These are phyloP conservation scores for Agonum fuliginosum DNA, from an alignment of 2,888 invertebrate species.

Conservation along the genomic window DNA sequence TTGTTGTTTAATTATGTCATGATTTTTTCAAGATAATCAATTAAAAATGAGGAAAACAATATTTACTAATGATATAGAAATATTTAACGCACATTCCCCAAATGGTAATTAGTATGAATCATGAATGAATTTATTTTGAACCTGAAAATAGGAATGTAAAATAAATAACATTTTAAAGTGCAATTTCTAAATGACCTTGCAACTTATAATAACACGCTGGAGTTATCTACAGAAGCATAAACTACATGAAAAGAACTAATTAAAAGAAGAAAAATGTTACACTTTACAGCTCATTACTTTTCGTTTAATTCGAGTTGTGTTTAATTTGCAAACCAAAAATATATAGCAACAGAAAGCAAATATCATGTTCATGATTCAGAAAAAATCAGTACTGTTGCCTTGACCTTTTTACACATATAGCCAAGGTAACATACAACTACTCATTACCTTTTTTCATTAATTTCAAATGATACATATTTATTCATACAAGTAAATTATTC, in stretches of 20 bases:
- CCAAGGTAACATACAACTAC: conserved; percentile 50
- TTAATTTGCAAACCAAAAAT: conserved; percentile 3
- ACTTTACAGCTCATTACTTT: conserved; percentile 7
- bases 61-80: neutral
- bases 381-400: conserved; percentile 47
- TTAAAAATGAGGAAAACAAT: too few relatives aligned
- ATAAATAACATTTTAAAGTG: conserved; percentile 7
- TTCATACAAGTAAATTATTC: conserved; percentile 31
- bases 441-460: conserved; percentile 45
- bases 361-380: conserved; percentile 33
- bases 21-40: too few relatives aligned
- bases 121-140: neutral
- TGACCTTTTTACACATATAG: conserved; percentile 50
- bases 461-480: conserved; percentile 42
- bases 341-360: conserved; percentile 23
- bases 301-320: neutral
- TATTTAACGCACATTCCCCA: neutral
- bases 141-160: neutral
- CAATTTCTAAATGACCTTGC: conserved; percentile 43
- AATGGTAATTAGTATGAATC: neutral
- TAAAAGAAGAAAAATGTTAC: neutral
- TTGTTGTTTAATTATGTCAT: conserved; percentile 9
- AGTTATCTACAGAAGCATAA: conserved; percentile 19
- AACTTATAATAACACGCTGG: conserved; percentile 11
- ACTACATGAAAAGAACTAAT: conserved; percentile 19